Percentiles rank a stretch among this genome's conserved stretches.
Evolutionary conservation across 1,140 invertebrate species (phyloP).

Genomic region (Globodera ellingtonae): DNA sequence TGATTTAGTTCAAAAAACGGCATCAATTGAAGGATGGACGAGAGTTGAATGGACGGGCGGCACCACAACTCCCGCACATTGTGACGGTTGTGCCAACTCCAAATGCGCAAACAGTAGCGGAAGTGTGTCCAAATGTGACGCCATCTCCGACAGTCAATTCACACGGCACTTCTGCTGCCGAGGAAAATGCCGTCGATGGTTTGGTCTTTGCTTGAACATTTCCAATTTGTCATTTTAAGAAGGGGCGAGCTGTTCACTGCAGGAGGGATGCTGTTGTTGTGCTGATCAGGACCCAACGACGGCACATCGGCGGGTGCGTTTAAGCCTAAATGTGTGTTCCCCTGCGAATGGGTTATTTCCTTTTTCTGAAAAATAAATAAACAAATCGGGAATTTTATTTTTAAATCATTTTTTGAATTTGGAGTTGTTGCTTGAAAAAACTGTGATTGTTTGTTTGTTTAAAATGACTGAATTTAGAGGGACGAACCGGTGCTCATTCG

Average conservation of each 20-base stretch:
- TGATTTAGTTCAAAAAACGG: background rate
- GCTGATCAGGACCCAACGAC: slow-evolving; percentile 31
- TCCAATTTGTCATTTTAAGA: background rate
- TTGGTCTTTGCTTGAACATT: too few relatives aligned
- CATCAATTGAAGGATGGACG: slow-evolving; percentile 1
- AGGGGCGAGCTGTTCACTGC: background rate
- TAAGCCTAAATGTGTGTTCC: too few relatives aligned
- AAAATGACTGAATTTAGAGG: background rate
- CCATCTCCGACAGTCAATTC: too few relatives aligned
- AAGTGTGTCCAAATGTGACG: too few relatives aligned
- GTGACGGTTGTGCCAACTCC: background rate
- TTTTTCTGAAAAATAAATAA: too few relatives aligned
- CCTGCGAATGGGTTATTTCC: too few relatives aligned
- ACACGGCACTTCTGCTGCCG: background rate
- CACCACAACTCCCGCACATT: background rate
- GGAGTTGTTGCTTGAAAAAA: background rate
- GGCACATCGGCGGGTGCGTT: slow-evolving; percentile 38
- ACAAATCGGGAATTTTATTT: background rate
- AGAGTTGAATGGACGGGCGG: background rate
- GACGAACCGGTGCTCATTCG: slow-evolving; percentile 39
- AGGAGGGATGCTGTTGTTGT: slow-evolving; percentile 20
- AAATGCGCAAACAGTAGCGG: background rate
- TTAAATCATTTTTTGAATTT: background rate
- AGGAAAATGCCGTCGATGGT: background rate
- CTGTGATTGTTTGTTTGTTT: too few relatives aligned